phyloP scores from a whole-genome alignment of 2,797 vertebrate genomes.

The Cygnus olor region DNA sequence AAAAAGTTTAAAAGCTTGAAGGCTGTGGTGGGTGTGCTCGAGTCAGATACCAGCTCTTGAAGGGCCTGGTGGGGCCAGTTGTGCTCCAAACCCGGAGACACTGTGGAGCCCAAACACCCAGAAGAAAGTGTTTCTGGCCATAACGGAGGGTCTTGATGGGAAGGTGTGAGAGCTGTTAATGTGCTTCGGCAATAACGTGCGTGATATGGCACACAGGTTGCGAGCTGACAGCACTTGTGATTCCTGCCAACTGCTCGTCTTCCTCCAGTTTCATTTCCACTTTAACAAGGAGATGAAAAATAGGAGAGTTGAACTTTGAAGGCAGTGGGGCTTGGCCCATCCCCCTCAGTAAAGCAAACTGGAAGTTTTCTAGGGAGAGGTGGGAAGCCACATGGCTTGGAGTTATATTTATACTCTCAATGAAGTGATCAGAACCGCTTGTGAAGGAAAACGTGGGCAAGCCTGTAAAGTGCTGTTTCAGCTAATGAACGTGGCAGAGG shows the following conservation, averaged over 20 bases:
- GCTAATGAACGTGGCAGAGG: neutral
- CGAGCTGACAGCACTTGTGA: neutral
- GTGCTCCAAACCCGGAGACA: neutral
- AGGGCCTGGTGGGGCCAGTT: neutral
- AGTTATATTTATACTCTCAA: neutral
- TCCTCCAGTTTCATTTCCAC: neutral
- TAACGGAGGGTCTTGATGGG: neutral
- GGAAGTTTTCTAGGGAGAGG: neutral
- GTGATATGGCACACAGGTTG: neutral
- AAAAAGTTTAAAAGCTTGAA: neutral
- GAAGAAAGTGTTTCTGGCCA: neutral
- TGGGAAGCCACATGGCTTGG: neutral
- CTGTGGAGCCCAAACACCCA: neutral
- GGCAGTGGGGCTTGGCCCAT: neutral
- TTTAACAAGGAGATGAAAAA: conserved; percentile 36
- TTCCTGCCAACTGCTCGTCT: conserved; percentile 19
- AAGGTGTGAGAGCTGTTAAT: neutral
- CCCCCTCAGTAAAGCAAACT: neutral
- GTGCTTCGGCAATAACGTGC: rapidly evolving
- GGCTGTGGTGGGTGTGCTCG: neutral
- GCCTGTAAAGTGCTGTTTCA: neutral
- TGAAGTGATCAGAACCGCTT: neutral
- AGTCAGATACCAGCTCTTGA: neutral
- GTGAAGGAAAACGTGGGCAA: neutral
- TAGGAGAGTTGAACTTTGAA: neutral